Evolutionary conservation across 2,797 vertebrate species (phyloP), one percentile per base, ranked within the genome.

Genomic region (Tenualosa thibaudeaui): DNA sequence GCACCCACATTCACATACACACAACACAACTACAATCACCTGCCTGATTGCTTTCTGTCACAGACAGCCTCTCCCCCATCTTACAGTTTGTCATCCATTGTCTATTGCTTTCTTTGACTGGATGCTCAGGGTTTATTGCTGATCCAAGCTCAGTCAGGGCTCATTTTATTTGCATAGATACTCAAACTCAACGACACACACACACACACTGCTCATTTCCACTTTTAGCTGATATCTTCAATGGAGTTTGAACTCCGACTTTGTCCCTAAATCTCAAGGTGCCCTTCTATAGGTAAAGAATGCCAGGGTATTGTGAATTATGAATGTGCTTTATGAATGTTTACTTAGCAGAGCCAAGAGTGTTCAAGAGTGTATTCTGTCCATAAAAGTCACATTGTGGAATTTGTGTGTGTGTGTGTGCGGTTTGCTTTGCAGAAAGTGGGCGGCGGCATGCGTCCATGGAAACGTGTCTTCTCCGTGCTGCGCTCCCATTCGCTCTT

Each of bases 401-500:
- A 24, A 9, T 68, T 8, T 56, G 54, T 56, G 17, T 56, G 54
- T 56, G 17, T 56, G 54, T 56, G 65, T 71, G 26, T 71, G 65
- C 37, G 9, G 6, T 31, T 7, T 81, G 40, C 17, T 13, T 49
- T 85, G 12, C 94, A 97, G 96, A 97, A 97, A 94, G 95, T 96
- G 90, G 96, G 96, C 26, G 89, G 95, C 81, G 94, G 94, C 85
- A 96, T 97, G 93, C 95, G 96, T 89, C 96, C 96, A 88, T 97
- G 96, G 96, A 97, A 96, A 93, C 95, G 95, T 56, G 95, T 96
- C 86, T 97, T 95, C 89, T 95, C 95, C 86, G 95, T 95, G 90
- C 94, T 97, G 91, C 96, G 96, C 92, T 89, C 94, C 68, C 95
- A 94, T 93, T 96, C 93, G 53, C 96, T 97, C 88, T 96, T 93